Evolutionary conservation across 2,797 vertebrate species (phyloP), one percentile per base, ranked within the genome.

Genomic region (Cyprinella venusta): DNA sequence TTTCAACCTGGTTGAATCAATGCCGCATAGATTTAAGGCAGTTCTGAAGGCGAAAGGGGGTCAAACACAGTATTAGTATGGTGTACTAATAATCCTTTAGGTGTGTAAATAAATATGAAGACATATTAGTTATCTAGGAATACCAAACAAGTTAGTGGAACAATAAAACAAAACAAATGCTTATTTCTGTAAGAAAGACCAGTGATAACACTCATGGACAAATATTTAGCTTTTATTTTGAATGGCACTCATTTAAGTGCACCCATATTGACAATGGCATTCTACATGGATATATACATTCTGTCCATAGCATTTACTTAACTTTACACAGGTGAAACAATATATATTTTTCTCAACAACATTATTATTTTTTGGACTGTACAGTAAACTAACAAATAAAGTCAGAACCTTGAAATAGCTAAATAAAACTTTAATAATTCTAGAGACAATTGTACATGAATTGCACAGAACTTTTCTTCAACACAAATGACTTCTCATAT

Each of bases 361-460:
- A 71, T 54, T 81, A 61, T 54, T 50, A 33, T 76, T 48, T 79
- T 76, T 65, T n/a, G 71, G 69, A 71, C 78, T 80, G 71, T 56
- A 72, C 64, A 76, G 76, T 50, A 80, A 61, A 72, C 52, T 82
- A 80, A 85, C 69, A 85, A 84, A 83, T 36, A 79, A 76, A 38
- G 67, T 76, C 76, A 77, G 86, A 86, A 85, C 74, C 76, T 91
- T 96, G 94, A 96, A 96, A 96, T 96, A 96, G 94, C 95, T 96
- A 96, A 96, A 96, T 96, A 96, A 96, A 96, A 95, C 94, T 96
- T 96, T 96, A 95, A 95, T 96, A 95, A 95, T 94, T 96, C 95
- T 96, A 96, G 94, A 94, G 95, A 95, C 94, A 96, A 96, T 96
- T 96, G 94, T 96, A 96, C 96, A 96, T 94, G 93, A 96, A 95